Evolutionary conservation across 2,797 vertebrate genomes (phyloP).

Genomic region (Valencia hispanica): DNA sequence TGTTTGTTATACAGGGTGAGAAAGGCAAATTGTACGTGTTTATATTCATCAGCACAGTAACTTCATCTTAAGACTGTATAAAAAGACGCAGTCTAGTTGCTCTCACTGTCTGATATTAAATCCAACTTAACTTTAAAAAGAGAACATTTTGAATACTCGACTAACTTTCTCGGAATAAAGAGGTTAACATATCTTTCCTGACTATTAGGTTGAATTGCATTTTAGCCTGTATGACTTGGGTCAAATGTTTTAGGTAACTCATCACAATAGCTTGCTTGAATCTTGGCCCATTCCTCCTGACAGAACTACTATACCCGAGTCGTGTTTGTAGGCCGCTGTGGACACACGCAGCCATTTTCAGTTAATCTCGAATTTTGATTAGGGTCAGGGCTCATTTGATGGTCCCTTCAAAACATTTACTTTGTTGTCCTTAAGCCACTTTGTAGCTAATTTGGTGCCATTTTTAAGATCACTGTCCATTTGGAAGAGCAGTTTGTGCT

Average conservation of each 20-base stretch:
- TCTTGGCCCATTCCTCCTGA: background rate
- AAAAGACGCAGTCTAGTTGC: background rate
- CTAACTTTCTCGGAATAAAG: background rate
- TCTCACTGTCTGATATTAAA: background rate
- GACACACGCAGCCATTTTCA: background rate
- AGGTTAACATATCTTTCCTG: background rate
- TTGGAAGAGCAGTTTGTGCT: background rate
- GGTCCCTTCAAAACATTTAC: background rate
- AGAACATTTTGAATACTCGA: background rate
- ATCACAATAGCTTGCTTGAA: background rate
- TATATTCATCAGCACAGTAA: background rate
- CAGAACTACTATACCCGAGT: background rate
- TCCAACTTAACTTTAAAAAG: background rate
- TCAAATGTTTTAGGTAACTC: background rate
- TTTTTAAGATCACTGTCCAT: background rate
- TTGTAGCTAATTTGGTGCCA: background rate
- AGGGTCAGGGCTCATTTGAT: no score
- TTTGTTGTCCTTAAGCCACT: background rate
- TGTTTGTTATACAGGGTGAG: background rate
- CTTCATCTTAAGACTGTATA: background rate
- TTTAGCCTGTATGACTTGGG: background rate
- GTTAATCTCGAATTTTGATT: background rate
- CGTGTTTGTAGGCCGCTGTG: background rate
- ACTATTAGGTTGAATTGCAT: background rate
- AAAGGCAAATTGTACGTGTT: no score